Percentiles rank a stretch among this genome's conserved stretches.
Conservation (phyloP, 2,113 vertebrate genomes). For the Heterochromis multidens region DNA sequence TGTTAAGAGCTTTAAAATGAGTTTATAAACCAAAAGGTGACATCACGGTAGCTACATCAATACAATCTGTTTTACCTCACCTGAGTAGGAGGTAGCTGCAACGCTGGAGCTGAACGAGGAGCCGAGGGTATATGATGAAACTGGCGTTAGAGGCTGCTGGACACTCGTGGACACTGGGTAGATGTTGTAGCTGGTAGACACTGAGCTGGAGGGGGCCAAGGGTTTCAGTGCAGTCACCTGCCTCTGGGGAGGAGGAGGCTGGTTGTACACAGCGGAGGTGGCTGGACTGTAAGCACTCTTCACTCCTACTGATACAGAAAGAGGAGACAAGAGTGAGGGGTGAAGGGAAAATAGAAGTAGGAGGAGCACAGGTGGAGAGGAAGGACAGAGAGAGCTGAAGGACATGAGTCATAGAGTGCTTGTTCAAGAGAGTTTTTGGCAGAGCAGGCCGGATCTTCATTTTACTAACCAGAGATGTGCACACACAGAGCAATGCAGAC, state of each 20-base stretch:
- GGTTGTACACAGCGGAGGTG: constrained; percentile 62
- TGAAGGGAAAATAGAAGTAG: background rate
- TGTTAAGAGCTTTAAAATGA: background rate
- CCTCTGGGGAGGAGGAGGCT: constrained; percentile 66
- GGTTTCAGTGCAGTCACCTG: constrained; percentile 69
- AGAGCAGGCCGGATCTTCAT: background rate
- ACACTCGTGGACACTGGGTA: constrained; percentile 66
- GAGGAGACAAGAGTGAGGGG: background rate
- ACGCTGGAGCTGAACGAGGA: constrained; percentile 69
- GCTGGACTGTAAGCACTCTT: constrained; percentile 69
- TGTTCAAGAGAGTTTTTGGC: background rate
- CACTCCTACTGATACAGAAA: constrained; percentile 53
- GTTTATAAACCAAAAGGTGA: background rate
- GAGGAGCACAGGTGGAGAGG: background rate
- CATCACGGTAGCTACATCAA: background rate
- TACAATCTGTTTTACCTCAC: constrained; percentile 37
- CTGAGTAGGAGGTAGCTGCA: constrained; percentile 68
- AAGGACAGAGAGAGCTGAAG: background rate
- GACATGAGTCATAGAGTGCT: background rate
- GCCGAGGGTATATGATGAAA: constrained; percentile 72
- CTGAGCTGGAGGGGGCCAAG: constrained; percentile 57
- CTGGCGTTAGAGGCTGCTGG: constrained; percentile 64
- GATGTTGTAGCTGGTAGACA: constrained; percentile 72
- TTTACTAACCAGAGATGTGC: background rate
- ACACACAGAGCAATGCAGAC: background rate